Percentiles rank a stretch among this genome's conserved stretches.
phyloP scores from a whole-genome alignment of 2,888 invertebrate species.

The Thecocarcelia acutangulata region DNA sequence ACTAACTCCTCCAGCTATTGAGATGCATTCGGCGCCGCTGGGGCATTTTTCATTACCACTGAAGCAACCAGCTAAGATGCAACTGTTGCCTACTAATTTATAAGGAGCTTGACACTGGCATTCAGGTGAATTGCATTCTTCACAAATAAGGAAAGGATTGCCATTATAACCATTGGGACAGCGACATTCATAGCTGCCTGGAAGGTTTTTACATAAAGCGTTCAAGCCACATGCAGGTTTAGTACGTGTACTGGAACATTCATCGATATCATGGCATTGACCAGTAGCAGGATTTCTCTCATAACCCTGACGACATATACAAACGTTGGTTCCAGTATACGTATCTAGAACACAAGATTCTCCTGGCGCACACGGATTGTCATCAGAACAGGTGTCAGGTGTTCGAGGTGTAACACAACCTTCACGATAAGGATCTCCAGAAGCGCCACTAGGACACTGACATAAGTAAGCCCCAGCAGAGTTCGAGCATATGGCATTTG shows the following conservation, averaged over 20 bases:
- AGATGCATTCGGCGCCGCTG: slow-evolving; percentile 93
- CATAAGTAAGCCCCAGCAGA: slow-evolving; percentile 92
- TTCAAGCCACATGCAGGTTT: slow-evolving; percentile 93
- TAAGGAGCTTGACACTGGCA: slow-evolving; percentile 95
- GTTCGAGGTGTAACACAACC: slow-evolving; percentile 87
- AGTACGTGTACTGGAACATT: slow-evolving; percentile 88
- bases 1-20: slow-evolving; percentile 93
- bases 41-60: slow-evolving; percentile 91
- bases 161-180: slow-evolving; percentile 94
- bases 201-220: slow-evolving; percentile 94
- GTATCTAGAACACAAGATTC: slow-evolving; percentile 93
- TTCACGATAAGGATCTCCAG: slow-evolving; percentile 90
- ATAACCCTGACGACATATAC: slow-evolving; percentile 94
- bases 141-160: slow-evolving; percentile 93
- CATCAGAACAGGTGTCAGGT: slow-evolving; percentile 87
- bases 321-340: slow-evolving; percentile 88
- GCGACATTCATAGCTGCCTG: slow-evolving; percentile 95
- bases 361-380: slow-evolving; percentile 90
- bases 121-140: slow-evolving; percentile 90
- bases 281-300: slow-evolving; percentile 88
- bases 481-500: slow-evolving; percentile 94
- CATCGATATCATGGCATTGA: slow-evolving; percentile 92
- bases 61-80: slow-evolving; percentile 92
- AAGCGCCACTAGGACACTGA: slow-evolving; percentile 91
- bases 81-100: slow-evolving; percentile 90